Percentiles rank a stretch among this genome's conserved stretches.
These are phyloP conservation scores for Parauchenoglanis ngamensis DNA, from an alignment of 2,797 vertebrate genomes.

Conservation along the genomic window DNA sequence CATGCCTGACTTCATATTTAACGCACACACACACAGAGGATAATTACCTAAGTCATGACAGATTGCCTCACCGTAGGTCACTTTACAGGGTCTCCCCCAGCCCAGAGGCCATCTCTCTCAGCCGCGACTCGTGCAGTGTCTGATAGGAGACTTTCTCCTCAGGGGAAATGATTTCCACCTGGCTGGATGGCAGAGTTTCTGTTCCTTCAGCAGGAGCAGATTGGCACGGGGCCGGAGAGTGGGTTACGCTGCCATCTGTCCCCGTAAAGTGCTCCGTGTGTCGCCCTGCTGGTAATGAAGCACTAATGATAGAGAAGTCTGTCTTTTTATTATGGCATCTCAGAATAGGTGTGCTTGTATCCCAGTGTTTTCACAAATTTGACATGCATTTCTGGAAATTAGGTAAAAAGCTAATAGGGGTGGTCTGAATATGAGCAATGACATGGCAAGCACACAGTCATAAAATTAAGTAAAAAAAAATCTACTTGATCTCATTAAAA, in stretches of 20 bases:
- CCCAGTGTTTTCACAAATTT: not conserved
- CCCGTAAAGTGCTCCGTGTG: conserved; percentile 80
- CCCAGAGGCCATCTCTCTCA: conserved; percentile 40
- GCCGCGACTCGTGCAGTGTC: conserved; percentile 43
- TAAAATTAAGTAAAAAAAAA: not conserved
- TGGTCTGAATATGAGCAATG: not conserved
- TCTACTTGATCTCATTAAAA: not conserved
- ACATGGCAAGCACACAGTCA: not conserved
- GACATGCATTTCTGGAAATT: not conserved
- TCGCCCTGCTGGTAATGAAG: conserved; percentile 77
- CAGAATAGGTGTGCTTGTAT: not conserved
- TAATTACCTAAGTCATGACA: conserved; percentile 84
- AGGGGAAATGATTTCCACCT: conserved; percentile 59
- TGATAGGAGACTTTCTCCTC: conserved; percentile 52
- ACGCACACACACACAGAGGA: conserved; percentile 64
- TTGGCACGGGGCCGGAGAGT: conserved; percentile 55
- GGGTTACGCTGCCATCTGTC: conserved; percentile 84
- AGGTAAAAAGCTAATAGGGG: not conserved
- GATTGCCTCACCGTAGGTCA: conserved; percentile 80
- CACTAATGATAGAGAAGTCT: conserved; percentile 47
- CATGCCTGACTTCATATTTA: conserved; percentile 34
- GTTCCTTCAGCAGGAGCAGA: conserved; percentile 53
- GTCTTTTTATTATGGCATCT: conserved; percentile 14
- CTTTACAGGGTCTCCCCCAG: conserved; percentile 65
- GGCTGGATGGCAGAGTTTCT: conserved; percentile 49